Evolutionary conservation across 2,113 vertebrate genomes (phyloP).

Genomic region (Corythaixoides concolor): DNA sequence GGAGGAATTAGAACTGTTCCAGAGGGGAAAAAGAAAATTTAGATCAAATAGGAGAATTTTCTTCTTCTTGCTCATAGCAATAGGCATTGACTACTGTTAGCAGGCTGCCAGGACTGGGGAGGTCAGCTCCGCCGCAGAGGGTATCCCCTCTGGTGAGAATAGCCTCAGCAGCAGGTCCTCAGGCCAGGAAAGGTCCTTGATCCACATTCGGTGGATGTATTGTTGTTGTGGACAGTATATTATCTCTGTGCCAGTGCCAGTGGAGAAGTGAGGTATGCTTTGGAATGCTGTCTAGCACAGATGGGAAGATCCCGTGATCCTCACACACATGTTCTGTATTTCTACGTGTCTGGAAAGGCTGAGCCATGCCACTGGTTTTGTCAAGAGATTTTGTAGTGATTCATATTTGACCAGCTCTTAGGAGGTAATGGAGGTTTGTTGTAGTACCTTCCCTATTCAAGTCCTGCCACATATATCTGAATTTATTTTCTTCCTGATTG

Average conservation of each 20-base stretch:
- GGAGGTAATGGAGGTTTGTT: constrained; percentile 3
- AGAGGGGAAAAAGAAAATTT: not conserved
- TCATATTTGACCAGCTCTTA: constrained; percentile 37
- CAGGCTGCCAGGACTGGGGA: not conserved
- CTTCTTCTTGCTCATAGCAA: not conserved
- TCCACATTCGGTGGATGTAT: not conserved
- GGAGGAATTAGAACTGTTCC: not conserved
- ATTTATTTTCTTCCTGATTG: constrained; percentile 65
- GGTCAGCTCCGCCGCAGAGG: not conserved
- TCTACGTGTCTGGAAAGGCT: not conserved
- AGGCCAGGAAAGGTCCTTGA: not conserved
- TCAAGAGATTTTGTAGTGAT: constrained; percentile 19
- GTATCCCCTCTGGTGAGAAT: not conserved
- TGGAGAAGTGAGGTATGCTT: not conserved
- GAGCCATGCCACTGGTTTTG: not conserved
- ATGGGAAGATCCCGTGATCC: not conserved
- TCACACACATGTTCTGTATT: not conserved
- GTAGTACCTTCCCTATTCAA: constrained; percentile 16
- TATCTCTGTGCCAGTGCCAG: not conserved
- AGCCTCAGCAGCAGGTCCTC: not conserved
- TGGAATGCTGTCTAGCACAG: not conserved
- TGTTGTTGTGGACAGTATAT: not conserved
- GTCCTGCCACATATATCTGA: constrained; percentile 17
- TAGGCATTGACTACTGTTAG: not conserved
- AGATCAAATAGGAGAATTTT: not conserved